phyloP scores from a whole-genome alignment of 2,888 invertebrate genomes.

The Oegoconia quadripuncta region DNA sequence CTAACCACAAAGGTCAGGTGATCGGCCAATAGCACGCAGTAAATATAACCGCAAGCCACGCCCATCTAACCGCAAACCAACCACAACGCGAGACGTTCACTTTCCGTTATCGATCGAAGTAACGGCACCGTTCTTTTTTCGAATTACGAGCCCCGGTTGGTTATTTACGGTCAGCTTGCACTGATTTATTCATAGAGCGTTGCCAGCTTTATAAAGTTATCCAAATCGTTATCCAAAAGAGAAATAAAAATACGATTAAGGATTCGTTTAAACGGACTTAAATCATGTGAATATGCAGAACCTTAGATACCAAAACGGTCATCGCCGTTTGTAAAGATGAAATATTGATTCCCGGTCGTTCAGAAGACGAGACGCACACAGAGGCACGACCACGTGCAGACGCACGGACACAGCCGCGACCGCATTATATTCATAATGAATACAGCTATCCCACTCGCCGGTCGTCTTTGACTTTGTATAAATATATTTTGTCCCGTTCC shows the following conservation, averaged over 20 bases:
- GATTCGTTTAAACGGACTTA: no score
- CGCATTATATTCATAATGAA: slow-evolving; percentile 79
- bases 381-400: slow-evolving; percentile 46
- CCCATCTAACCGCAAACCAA: slow-evolving; percentile 83
- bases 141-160: slow-evolving; percentile 38
- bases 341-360: slow-evolving; percentile 71
- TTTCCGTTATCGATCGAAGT: slow-evolving; percentile 66
- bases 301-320: slow-evolving; percentile 43
- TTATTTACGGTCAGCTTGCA: slow-evolving; percentile 31
- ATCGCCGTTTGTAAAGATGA: slow-evolving; percentile 63
- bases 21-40: slow-evolving; percentile 79
- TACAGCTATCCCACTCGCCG: slow-evolving; percentile 76
- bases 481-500: slow-evolving; percentile 73
- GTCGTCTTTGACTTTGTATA: slow-evolving; percentile 78
- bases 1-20: slow-evolving; percentile 79
- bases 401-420: slow-evolving; percentile 72
- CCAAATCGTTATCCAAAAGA: no score
- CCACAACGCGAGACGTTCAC: slow-evolving; percentile 76
- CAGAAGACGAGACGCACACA: slow-evolving; percentile 65
- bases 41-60: slow-evolving; percentile 81
- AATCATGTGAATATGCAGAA: no score
- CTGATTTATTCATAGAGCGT: slow-evolving; percentile 27
- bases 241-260: no score
- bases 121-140: slow-evolving; percentile 56
- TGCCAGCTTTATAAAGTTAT: no score